phyloP scores from a whole-genome alignment of 1,140 invertebrate genomes.

The Thaumetopoea pityocampa region DNA sequence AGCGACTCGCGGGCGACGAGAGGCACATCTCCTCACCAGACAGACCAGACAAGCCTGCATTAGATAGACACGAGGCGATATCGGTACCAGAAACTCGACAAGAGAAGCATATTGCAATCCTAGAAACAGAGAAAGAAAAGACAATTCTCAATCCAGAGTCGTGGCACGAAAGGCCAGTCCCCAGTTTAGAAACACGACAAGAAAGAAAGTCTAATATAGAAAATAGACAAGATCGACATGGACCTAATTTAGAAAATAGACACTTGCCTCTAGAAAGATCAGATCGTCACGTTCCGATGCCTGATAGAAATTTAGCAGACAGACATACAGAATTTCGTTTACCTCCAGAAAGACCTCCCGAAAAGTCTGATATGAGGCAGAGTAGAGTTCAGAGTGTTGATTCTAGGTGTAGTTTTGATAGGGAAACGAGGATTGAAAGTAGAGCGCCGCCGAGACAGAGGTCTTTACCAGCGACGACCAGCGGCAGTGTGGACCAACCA shows the following conservation, averaged over 20 bases:
- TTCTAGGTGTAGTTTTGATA: conserved; percentile 44
- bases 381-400: conserved; percentile 17
- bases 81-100: conserved; percentile 1
- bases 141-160: background rate
- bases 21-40: conserved; percentile 13
- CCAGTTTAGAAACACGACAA: conserved; percentile 1
- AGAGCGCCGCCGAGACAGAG: conserved; percentile 56
- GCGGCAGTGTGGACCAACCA: conserved; percentile 43
- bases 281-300: conserved; percentile 8
- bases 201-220: conserved; percentile 6
- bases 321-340: conserved; percentile 41
- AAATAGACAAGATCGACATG: conserved; percentile 9
- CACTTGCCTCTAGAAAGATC: conserved; percentile 5
- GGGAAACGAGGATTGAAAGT: conserved; percentile 40
- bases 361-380: conserved; percentile 43
- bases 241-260: conserved; percentile 1
- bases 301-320: conserved; percentile 6
- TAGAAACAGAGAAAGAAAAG: conserved; percentile 12
- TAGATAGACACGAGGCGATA: conserved; percentile 16
- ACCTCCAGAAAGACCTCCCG: conserved; percentile 46
- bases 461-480: conserved; percentile 48
- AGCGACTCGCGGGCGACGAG: too few relatives aligned
- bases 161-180: conserved; percentile 5
- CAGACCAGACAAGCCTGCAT: conserved; percentile 6
- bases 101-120: conserved; percentile 1